phyloP scores from a whole-genome alignment of 1,140 invertebrate species.

The Orius insidiosus region DNA sequence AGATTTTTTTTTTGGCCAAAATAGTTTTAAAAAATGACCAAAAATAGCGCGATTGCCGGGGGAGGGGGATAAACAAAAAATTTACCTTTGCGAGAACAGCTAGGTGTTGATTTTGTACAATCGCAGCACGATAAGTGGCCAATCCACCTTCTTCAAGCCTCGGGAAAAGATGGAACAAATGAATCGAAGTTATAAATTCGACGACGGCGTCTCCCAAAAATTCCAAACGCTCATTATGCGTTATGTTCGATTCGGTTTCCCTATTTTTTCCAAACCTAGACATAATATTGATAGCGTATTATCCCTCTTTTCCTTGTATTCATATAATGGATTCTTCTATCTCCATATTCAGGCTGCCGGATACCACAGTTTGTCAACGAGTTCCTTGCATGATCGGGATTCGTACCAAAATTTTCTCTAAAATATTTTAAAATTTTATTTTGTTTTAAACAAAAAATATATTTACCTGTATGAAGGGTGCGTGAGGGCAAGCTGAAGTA shows the following conservation, averaged over 20 bases:
- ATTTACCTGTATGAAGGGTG: constrained; percentile 78
- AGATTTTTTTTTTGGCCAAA: too few species aligned
- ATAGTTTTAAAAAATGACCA: too few species aligned
- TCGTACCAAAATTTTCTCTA: constrained; percentile 84
- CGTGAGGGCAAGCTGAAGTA: constrained; percentile 86
- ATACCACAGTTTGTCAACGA: constrained; percentile 94
- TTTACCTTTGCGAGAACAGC: constrained; percentile 82
- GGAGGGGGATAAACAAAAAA: too few species aligned
- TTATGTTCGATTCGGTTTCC: constrained; percentile 84
- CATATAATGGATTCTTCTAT: constrained; percentile 81
- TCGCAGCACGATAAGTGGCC: constrained; percentile 86
- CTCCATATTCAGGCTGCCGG: constrained; percentile 86
- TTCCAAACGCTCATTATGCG: constrained; percentile 91
- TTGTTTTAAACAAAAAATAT: too few species aligned
- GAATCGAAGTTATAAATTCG: constrained; percentile 88
- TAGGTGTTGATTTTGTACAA: constrained; percentile 96
- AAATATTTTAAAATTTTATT: neutral
- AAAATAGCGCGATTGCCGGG: too few species aligned
- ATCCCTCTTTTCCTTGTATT: constrained; percentile 89
- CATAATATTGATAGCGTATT: constrained; percentile 98
- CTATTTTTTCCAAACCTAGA: constrained; percentile 71
- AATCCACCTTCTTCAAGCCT: constrained; percentile 92
- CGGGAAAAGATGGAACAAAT: constrained; percentile 94
- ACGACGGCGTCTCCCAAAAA: constrained; percentile 97
- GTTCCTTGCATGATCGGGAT: constrained; percentile 87